phyloP scores from a whole-genome alignment of 2,888 invertebrate species.

The Tromatobia lineatoria region DNA sequence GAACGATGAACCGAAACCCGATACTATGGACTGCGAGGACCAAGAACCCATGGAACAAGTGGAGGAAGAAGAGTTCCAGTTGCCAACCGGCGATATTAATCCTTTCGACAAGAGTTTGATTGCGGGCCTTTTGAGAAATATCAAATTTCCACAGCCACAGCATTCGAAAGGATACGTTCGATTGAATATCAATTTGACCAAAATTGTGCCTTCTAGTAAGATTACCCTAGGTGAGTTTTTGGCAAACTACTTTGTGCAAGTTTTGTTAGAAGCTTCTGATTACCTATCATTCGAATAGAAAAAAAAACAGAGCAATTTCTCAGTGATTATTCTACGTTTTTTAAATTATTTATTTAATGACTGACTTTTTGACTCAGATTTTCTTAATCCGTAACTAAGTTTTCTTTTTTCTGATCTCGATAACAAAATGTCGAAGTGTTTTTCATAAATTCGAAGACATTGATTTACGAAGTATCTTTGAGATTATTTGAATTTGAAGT shows the following conservation, averaged over 20 bases:
- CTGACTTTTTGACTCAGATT: too few species aligned
- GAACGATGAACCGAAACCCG: slow-evolving; percentile 71
- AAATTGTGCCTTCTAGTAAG: slow-evolving; percentile 84
- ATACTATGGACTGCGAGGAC: slow-evolving; percentile 82
- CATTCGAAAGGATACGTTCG: slow-evolving; percentile 85
- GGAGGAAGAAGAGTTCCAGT: slow-evolving; percentile 81
- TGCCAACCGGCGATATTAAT: slow-evolving; percentile 87
- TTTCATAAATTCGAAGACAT: too few species aligned
- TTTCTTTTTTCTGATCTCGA: too few species aligned
- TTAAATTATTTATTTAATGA: too few species aligned
- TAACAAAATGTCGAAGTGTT: too few species aligned
- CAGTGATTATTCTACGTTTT: too few species aligned
- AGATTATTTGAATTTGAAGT: too few species aligned
- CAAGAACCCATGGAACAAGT: slow-evolving; percentile 81
- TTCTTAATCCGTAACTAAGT: too few species aligned
- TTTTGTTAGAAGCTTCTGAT: neutral
- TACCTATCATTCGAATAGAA: too few species aligned
- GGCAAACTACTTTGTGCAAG: neutral
- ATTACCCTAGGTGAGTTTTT: slow-evolving; percentile 83
- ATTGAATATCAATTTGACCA: slow-evolving; percentile 82
- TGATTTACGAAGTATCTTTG: too few species aligned
- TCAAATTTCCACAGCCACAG: slow-evolving; percentile 89
- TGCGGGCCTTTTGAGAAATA: slow-evolving; percentile 89
- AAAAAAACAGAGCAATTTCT: too few species aligned
- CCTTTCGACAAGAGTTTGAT: slow-evolving; percentile 93